These are phyloP conservation scores for Sitobion miscanthi DNA, from an alignment of 1,140 invertebrate species.

Conservation along the genomic window DNA sequence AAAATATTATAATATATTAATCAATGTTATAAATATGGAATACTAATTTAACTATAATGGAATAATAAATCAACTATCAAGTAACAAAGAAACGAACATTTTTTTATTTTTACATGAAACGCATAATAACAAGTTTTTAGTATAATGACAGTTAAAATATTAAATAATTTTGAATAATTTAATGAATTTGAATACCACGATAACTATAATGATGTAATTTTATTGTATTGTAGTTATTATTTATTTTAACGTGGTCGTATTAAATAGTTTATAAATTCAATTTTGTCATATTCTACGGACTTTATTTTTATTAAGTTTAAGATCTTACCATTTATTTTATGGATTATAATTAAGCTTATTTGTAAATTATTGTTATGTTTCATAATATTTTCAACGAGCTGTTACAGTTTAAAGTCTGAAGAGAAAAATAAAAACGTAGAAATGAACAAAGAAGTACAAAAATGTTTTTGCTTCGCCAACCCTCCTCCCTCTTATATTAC, in stretches of 20 bases:
- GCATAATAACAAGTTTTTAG: background rate
- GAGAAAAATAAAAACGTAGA: conserved; percentile 9
- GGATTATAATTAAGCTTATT: conserved; percentile 15
- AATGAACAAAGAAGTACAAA: background rate
- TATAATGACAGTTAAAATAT: background rate
- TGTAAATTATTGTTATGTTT: conserved; percentile 16
- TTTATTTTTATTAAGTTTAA: conserved; percentile 26
- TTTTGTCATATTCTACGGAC: background rate
- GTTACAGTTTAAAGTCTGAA: conserved; percentile 13
- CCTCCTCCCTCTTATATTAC: background rate
- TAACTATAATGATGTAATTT: background rate
- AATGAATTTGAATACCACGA: background rate
- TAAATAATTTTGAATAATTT: conserved; percentile 17
- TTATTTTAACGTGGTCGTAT: background rate
- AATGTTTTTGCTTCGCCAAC: background rate
- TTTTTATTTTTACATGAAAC: background rate
- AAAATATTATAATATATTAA: background rate
- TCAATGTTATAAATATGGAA: background rate
- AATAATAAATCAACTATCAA: conserved; percentile 6
- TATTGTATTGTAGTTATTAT: background rate
- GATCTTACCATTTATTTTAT: conserved; percentile 17
- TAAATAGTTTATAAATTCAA: conserved; percentile 6
- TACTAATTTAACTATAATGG: background rate
- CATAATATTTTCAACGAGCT: conserved; percentile 16
- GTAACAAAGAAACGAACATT: background rate